Evolutionary conservation across 2,113 vertebrate genomes (phyloP).

Genomic region (Phodopus roborovskii): DNA sequence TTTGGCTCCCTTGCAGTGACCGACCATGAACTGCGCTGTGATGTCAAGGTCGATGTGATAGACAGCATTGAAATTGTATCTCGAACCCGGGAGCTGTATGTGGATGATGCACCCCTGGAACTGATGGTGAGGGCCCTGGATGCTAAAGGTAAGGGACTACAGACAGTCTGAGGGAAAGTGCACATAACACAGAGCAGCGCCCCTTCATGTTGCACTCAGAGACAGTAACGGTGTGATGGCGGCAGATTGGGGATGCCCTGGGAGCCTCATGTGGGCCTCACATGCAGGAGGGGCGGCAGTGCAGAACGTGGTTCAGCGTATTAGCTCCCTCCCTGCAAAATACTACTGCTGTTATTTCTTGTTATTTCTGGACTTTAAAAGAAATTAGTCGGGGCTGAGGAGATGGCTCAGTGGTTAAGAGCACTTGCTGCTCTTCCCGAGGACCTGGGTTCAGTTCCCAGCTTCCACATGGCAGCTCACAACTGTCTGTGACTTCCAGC

Average conservation of each 20-base stretch:
- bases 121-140: conserved; percentile 84
- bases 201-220: not conserved
- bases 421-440: too few relatives aligned
- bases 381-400: not conserved
- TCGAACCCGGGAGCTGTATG: conserved; percentile 82
- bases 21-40: conserved; percentile 82
- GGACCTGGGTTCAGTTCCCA: not conserved
- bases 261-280: conserved; percentile 3
- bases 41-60: conserved; percentile 84
- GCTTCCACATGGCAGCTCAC: not conserved
- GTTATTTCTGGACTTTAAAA: conserved; percentile 11
- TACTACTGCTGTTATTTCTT: not conserved
- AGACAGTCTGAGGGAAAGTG: not conserved
- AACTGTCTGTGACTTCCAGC: not conserved
- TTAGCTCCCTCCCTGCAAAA: not conserved
- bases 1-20: conserved; percentile 78
- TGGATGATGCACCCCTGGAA: conserved; percentile 84
- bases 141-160: conserved; percentile 79
- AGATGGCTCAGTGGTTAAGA: too few relatives aligned
- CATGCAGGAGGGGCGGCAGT: not conserved
- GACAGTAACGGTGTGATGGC: conserved; percentile 38
- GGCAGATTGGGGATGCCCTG: not conserved
- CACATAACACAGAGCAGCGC: conserved; percentile 1
- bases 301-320: not conserved
- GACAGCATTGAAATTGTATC: conserved; percentile 83